Conservation (phyloP, 2,113 vertebrate genomes). For the Petroica traversi region DNA sequence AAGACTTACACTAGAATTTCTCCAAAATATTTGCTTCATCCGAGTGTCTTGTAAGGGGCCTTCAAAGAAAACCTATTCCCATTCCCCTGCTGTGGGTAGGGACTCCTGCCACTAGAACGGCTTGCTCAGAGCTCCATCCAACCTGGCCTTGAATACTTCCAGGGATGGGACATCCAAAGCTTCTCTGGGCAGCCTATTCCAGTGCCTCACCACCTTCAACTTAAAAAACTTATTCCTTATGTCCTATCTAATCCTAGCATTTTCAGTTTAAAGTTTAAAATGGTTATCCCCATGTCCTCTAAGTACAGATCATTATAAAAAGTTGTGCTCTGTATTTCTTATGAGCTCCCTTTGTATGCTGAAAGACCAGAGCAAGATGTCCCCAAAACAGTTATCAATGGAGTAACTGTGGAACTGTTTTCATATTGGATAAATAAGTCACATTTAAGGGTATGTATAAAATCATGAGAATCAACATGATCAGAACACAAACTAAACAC, state of each 20-base stretch:
- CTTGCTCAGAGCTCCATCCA: background rate
- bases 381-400: background rate
- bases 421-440: background rate
- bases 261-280: background rate
- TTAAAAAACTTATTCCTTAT: background rate
- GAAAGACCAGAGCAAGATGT: background rate
- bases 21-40: background rate
- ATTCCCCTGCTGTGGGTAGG: fast-evolving
- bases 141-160: background rate
- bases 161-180: fast-evolving
- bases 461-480: background rate
- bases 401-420: background rate
- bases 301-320: background rate
- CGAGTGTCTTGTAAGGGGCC: background rate
- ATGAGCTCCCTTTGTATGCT: background rate
- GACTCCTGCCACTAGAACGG: background rate
- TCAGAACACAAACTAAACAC: background rate
- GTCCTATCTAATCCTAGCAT: background rate
- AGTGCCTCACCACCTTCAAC: background rate
- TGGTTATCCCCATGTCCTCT: background rate
- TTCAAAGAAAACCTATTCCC: background rate
- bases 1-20: background rate
- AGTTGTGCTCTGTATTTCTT: background rate
- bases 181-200: background rate
- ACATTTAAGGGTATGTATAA: background rate